A percentile compares a stretch with the other conserved stretches of the same genome.
These are phyloP conservation scores for Leptopilina drosophilae DNA, from an alignment of 2,888 invertebrate species.

Conservation along the genomic window DNA sequence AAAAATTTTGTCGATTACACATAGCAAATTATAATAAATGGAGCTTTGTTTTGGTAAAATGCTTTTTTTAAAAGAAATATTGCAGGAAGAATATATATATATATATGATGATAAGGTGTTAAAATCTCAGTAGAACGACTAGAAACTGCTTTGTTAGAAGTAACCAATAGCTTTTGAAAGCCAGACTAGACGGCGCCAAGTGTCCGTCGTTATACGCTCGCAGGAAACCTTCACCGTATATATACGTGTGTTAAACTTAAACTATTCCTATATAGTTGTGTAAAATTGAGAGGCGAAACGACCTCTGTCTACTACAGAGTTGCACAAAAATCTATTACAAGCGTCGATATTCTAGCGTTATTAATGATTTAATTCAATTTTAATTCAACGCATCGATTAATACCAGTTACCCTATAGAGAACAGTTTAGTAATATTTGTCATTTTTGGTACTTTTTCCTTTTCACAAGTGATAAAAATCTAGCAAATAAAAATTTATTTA, in stretches of 20 bases:
- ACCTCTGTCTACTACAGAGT: neutral
- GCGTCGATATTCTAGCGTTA: neutral
- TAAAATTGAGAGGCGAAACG: constrained; percentile 8
- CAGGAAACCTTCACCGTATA: neutral
- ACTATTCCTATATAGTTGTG: neutral
- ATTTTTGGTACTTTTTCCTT: neutral
- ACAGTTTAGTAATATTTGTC: neutral
- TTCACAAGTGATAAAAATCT: too few relatives aligned
- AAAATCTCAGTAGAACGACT: neutral
- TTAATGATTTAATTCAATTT: neutral
- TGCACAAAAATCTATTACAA: neutral
- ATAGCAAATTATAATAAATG: neutral
- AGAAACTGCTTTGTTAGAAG: constrained; percentile 14
- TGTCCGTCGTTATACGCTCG: neutral
- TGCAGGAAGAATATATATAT: neutral
- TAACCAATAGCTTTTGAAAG: constrained; percentile 18
- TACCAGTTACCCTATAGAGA: too few relatives aligned
- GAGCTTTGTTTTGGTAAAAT: constrained; percentile 17
- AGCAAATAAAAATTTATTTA: too few relatives aligned
- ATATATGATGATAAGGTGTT: neutral
- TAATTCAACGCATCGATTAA: neutral
- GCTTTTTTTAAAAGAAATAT: neutral
- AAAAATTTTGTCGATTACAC: neutral
- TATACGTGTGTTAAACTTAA: constrained; percentile 22
- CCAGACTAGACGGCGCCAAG: constrained; percentile 30